Base-by-base conservation (phyloP, 2,113 vertebrate genomes). In the Pluvialis apricaria region DNA sequence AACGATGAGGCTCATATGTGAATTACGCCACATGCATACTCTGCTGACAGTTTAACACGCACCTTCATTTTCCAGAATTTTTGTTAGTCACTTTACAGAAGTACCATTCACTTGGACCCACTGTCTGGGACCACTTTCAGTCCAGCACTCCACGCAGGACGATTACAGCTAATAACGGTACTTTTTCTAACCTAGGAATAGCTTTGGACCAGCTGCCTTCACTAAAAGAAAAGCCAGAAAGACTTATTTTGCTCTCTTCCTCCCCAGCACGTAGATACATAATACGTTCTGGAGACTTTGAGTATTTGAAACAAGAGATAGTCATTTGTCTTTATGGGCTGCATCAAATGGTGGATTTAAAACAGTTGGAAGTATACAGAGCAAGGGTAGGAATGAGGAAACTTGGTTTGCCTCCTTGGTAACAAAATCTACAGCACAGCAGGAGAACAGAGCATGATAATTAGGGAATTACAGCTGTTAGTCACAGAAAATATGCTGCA, bases 371-470 rank as follows among this genome's bases (percentile, higher is more conserved):
- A 95, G 82, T 40, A 31, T 40, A 78, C 60, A 87, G 86, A 86
- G 88, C 51, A 80, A 90, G 94, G 61, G 15, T 5, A 93, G 51
- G 86, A 88, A 94, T 22, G 58, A 90, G 58, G 76, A 95, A 95
- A 87, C 73, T 96, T 92, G 64, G 88, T 95, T 95, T 94, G 95
- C 94, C 94, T 95, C 97, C 95, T 97, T 97, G 96, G 97, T 97
- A 98, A 98, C 97, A 95, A 88, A 98, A 98, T 92, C 97, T 98
- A 96, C 93, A 92, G 96, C 96, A 73, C 98, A 98, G 97, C 98
- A 98, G 97, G 98, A 97, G 93, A 97, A 96, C 88, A 86, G 96
- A 98, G 97, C 97, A 97, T 98, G 98, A 97, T 98, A 98, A 98
- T 98, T 98, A 98, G 96, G 96, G 96, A 96, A 97, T 98, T 97